These are phyloP conservation scores for Catocala sponsa DNA, from an alignment of 2,888 invertebrate species.

Conservation along the genomic window DNA sequence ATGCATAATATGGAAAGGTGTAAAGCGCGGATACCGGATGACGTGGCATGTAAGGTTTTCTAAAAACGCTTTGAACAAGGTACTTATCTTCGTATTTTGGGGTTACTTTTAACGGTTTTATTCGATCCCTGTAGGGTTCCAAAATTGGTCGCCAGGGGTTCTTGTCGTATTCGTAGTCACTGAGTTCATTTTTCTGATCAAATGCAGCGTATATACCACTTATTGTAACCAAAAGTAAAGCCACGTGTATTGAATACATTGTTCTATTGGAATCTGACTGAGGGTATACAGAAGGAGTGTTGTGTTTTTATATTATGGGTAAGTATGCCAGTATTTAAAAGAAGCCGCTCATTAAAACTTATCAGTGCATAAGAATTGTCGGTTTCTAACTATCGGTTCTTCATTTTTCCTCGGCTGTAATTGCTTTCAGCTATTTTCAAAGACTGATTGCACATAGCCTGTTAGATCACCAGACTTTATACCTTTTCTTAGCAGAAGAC, in stretches of 20 bases:
- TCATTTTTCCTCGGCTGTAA: conserved; percentile 24
- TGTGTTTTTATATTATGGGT: background rate
- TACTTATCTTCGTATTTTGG: conserved; percentile 62
- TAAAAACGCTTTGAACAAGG: conserved; percentile 41
- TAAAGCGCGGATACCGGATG: conserved; percentile 58
- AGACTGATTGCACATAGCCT: background rate
- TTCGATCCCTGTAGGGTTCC: conserved; percentile 53
- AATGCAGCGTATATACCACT: conserved; percentile 21
- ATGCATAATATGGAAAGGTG: conserved; percentile 61
- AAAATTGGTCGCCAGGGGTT: conserved; percentile 59
- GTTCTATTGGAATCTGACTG: conserved; percentile 7
- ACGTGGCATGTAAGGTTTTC: conserved; percentile 50
- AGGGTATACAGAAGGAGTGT: background rate
- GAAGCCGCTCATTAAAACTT: conserved; percentile 49
- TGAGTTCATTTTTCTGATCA: conserved; percentile 22
- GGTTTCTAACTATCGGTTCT: conserved; percentile 31
- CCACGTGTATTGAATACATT: conserved; percentile 31
- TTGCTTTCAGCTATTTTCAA: conserved; percentile 8
- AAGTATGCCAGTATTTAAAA: conserved; percentile 26
- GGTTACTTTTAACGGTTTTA: conserved; percentile 58
- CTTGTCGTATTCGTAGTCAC: conserved; percentile 26
- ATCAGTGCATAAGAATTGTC: conserved; percentile 47
- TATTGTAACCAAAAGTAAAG: conserved; percentile 31
- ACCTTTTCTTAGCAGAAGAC: no score
- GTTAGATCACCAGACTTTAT: no score